Percentiles rank a stretch among this genome's conserved stretches.
Evolutionary conservation across 2,888 invertebrate species (phyloP).

Genomic region (Invenusta paracnida): DNA sequence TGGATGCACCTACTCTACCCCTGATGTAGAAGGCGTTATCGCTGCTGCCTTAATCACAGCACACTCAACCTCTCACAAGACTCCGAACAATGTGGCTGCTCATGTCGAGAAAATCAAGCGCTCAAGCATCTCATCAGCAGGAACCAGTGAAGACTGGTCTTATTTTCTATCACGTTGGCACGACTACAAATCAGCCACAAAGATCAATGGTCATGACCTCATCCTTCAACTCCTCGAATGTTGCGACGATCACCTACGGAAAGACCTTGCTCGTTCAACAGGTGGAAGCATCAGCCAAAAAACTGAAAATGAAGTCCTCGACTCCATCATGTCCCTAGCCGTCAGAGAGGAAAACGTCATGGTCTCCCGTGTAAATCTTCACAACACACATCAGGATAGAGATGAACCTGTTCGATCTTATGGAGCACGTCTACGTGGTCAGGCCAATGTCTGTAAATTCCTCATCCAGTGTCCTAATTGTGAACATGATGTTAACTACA

Average conservation of each 20-base stretch:
- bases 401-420: conserved; percentile 46
- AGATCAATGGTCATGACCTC: neutral
- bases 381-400: conserved; percentile 47
- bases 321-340: conserved; percentile 45
- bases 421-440: conserved; percentile 46
- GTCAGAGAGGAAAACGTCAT: conserved; percentile 47
- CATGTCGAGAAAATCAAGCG: neutral
- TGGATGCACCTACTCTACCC: neutral
- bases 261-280: conserved; percentile 50
- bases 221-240: conserved; percentile 9
- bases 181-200: conserved; percentile 14
- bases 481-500: conserved; percentile 45
- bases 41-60: neutral
- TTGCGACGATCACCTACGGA: neutral
- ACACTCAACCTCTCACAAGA: neutral
- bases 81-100: neutral
- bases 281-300: conserved; percentile 38
- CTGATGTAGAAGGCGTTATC: neutral
- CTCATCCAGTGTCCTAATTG: conserved; percentile 37
- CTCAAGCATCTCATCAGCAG: neutral
- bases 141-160: conserved; percentile 21
- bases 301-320: conserved; percentile 42
- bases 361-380: conserved; percentile 45
- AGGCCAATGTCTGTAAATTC: conserved; percentile 47
- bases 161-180: too few relatives aligned